Percentiles rank a stretch among this genome's conserved stretches.
Evolutionary conservation across 2,113 vertebrate genomes (phyloP).

Genomic region (Triplophysa rosa): DNA sequence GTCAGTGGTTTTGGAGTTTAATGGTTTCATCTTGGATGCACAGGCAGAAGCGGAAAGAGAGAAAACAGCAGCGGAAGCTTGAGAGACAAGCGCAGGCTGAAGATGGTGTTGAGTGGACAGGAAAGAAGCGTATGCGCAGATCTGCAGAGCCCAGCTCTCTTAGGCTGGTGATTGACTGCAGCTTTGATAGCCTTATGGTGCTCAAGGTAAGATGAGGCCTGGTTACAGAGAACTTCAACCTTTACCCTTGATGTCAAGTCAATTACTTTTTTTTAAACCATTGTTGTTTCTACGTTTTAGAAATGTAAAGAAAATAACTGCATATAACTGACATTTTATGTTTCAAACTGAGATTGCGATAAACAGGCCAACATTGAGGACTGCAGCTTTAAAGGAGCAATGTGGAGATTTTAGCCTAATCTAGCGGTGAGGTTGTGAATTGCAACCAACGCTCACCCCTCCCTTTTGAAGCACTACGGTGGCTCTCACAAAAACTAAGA

Average conservation of each 20-base stretch:
- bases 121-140: conserved; percentile 77
- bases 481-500: too few relatives aligned
- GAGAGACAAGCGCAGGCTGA: conserved; percentile 76
- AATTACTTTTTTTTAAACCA: too few relatives aligned
- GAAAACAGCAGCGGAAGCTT: conserved; percentile 86
- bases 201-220: conserved; percentile 75
- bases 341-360: too few relatives aligned
- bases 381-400: too few relatives aligned
- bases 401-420: too few relatives aligned
- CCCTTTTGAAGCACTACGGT: too few relatives aligned
- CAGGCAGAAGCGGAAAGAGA: conserved; percentile 91
- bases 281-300: too few relatives aligned
- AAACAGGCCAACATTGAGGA: too few relatives aligned
- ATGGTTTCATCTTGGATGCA: conserved; percentile 9
- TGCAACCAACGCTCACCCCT: too few relatives aligned
- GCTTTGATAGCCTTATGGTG: conserved; percentile 90
- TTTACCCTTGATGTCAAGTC: not conserved
- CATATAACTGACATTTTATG: too few relatives aligned
- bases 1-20: not conserved
- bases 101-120: conserved; percentile 61
- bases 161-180: conserved; percentile 91
- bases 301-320: too few relatives aligned
- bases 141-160: conserved; percentile 78
- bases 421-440: too few relatives aligned
- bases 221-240: not conserved